Evolutionary conservation across 2,888 invertebrate genomes (phyloP), one percentile per base, ranked within the genome.

Genomic region (Andrena marginata): DNA sequence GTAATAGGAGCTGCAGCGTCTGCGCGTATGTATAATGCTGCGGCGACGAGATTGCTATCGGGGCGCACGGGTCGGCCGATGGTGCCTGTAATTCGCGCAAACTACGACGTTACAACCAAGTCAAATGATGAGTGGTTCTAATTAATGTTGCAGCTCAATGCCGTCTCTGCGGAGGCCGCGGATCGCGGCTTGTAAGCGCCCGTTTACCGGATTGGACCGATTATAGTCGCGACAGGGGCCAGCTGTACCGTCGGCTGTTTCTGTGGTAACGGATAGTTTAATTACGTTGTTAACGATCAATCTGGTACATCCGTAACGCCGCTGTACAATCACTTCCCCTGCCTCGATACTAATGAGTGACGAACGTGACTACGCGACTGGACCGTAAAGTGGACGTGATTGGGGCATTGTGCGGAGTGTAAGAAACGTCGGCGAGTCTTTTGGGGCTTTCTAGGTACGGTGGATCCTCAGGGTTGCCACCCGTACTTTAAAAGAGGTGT

Each of bases 101-200:
- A 84, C 85, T 84, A 87, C 82, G 82, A 78, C 76, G 81, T 72
- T 82, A 74, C 80, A 71, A 77, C 82, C 77, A 76, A 78, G 82
- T 84, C 87, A 86, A 90, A 89, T 89, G 91, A 90, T 84, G 88
- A 91, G 90, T 89, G 78, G 88, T 85, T 89, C 86, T 90, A 91
- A 91, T 91, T 88, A 91, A 89, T 87, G 88, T 81, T 82, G 82
- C 77, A 78, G 79, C 80, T 85, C 85, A 78, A 84, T 79, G 77
- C 81, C 62, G 63, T 74, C 68, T 64, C 56, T 68, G 59, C 65
- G 31, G 51, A 29, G 16, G 77, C 64, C 70, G 70, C 23, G 78
- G 78, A 65, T 73, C 85, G 68, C 62, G 78, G 73, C 51, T 64
- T 63, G 64, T 77, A 76, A 70, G 35, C 79, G 80, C 51, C 35